Percentiles rank a stretch among this genome's conserved stretches.
phyloP scores from a whole-genome alignment of 1,140 invertebrate species.

The Philotrypesis tridentata region DNA sequence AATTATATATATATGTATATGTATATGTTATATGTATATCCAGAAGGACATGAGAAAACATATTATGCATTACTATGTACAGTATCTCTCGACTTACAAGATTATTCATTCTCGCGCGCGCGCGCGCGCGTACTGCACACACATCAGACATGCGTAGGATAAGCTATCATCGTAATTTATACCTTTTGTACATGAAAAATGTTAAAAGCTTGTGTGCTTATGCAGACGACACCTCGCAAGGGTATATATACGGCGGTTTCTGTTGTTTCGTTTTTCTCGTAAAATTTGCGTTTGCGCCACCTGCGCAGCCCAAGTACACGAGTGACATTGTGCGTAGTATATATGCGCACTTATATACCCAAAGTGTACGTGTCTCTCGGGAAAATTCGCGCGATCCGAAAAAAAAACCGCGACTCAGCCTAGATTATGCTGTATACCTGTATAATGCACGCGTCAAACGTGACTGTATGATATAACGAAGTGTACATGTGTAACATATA shows the following conservation, averaged over 20 bases:
- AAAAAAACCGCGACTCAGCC: not conserved
- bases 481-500: no score
- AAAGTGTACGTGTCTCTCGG: not conserved
- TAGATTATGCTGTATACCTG: not conserved
- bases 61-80: conserved; percentile 26
- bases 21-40: conserved; percentile 43
- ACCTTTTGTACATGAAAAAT: not conserved
- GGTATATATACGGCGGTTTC: not conserved
- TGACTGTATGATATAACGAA: not conserved
- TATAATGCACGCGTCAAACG: not conserved
- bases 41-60: conserved; percentile 26
- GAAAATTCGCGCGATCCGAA: conserved; percentile 15
- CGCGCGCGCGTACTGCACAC: no score
- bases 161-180: not conserved
- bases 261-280: not conserved
- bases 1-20: conserved; percentile 8
- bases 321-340: no score
- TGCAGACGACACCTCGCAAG: conserved; percentile 3
- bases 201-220: conserved; percentile 2
- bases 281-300: not conserved
- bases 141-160: not conserved
- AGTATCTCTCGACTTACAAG: conserved; percentile 11
- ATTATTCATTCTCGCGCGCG: not conserved
- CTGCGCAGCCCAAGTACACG: no score
- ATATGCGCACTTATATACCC: not conserved